Percentiles rank a stretch among this genome's conserved stretches.
These are phyloP conservation scores for Melieria omissa DNA, from an alignment of 2,888 invertebrate genomes.

Conservation along the genomic window DNA sequence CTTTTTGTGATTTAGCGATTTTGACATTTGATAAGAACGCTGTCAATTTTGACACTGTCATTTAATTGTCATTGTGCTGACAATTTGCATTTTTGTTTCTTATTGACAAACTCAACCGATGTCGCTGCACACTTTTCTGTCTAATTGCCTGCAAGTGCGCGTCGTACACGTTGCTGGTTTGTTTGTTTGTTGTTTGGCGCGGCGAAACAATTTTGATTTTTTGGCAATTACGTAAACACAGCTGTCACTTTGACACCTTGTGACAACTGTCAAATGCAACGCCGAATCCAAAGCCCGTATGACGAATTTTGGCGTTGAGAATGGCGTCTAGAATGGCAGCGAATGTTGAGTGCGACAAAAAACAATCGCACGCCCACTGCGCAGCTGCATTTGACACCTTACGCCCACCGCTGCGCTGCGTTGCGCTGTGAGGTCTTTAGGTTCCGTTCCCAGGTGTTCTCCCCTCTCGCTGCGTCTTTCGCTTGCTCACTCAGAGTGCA, in stretches of 20 bases:
- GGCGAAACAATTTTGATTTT: conserved; percentile 17
- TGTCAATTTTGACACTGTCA: conserved; percentile 51
- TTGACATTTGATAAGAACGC: conserved; percentile 50
- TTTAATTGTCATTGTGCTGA: conserved; percentile 46
- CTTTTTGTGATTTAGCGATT: conserved; percentile 36
- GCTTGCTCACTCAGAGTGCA: too few species aligned
- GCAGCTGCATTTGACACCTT: too few species aligned
- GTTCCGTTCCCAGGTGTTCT: not conserved
- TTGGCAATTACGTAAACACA: conserved; percentile 21
- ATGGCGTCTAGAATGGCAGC: conserved; percentile 8
- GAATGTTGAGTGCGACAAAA: not conserved
- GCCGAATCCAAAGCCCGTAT: not conserved
- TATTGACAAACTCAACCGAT: not conserved
- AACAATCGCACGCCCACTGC: conserved; percentile 4
- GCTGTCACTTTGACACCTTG: conserved; percentile 20
- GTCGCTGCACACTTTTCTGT: too few species aligned
- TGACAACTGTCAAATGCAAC: not conserved
- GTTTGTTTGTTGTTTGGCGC: conserved; percentile 11
- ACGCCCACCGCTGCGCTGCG: too few species aligned
- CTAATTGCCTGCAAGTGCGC: not conserved
- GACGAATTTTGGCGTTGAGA: conserved; percentile 4
- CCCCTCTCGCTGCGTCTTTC: too few species aligned
- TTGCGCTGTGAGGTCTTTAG: too few species aligned
- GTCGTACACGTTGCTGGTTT: not conserved
- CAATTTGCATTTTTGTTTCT: conserved; percentile 17